A percentile compares a stretch with the other conserved stretches of the same genome.
Evolutionary conservation across 2,888 invertebrate genomes (phyloP).

Genomic region (Polyommatus iphigenia): DNA sequence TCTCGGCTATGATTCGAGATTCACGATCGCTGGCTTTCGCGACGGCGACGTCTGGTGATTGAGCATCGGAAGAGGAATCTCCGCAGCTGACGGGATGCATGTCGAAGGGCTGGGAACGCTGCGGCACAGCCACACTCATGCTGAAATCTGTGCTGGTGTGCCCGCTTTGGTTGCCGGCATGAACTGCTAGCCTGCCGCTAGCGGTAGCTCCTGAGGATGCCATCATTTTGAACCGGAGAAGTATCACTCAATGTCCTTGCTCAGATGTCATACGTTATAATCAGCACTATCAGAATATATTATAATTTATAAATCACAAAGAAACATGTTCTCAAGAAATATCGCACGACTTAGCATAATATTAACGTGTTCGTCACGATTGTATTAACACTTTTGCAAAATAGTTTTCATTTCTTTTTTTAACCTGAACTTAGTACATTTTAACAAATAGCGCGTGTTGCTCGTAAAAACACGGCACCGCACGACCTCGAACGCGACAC

Average conservation of each 20-base stretch:
- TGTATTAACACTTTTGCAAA: background rate
- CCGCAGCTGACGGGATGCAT: constrained; percentile 54
- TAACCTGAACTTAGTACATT: background rate
- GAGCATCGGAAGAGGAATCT: constrained; percentile 72
- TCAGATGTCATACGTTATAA: constrained; percentile 41
- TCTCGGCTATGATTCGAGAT: constrained; percentile 93
- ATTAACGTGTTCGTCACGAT: constrained; percentile 5
- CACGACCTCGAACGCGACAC: constrained; percentile 13
- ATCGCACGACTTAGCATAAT: background rate
- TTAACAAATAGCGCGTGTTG: constrained; percentile 24
- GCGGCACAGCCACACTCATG: constrained; percentile 55
- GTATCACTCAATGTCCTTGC: constrained; percentile 41
- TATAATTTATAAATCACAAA: constrained; percentile 40
- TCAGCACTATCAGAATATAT: constrained; percentile 41
- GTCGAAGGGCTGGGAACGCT: constrained; percentile 51
- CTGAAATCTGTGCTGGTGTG: constrained; percentile 53
- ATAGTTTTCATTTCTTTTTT: background rate
- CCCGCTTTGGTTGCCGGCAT: constrained; percentile 52
- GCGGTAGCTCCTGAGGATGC: constrained; percentile 58
- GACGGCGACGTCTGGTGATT: constrained; percentile 64
- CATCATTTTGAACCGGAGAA: constrained; percentile 49
- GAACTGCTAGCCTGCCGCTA: constrained; percentile 54
- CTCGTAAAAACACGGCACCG: constrained; percentile 21
- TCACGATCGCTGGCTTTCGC: constrained; percentile 86
- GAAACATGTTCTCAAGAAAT: constrained; percentile 31